Evolutionary conservation across 1,140 invertebrate species (phyloP), one percentile per base, ranked within the genome.

Genomic region (Tetranychus urticae): DNA sequence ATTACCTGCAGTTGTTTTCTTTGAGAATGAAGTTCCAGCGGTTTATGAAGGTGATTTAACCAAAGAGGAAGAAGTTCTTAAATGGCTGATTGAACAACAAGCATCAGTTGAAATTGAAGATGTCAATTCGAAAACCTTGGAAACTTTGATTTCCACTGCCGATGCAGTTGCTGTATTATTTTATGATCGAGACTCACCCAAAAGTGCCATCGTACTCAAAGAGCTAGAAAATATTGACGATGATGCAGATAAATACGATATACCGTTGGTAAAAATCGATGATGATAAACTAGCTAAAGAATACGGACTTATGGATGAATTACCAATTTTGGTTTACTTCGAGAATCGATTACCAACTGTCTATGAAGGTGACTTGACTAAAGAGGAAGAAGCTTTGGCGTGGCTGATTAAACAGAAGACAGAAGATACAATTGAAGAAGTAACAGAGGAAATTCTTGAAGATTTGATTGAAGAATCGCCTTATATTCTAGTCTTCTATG

Each of bases 41-140:
- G 62, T 68, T 34, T 70, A 70, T 56, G 60, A 67, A 57, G 69
- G 88, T 46, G 86, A 91, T 73, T 75, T 92, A 1, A 81, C 86
- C 71, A 88, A 90, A 69, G 88, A 92, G 74, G 85, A 92, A 65
- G 84, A 88, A 75, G 88, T 93, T 6, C 73, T 92, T 4, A 78
- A 84, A 66, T 92, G 88, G 89, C 74, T 93, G 2, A 78, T 92
- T 63, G 80, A 88, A 67, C 88, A 92, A 69, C 89, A 90, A 71
- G 84, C 82, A 68, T 82, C 84, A 1, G 87, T 88, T 46, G 91
- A 88, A 1, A 93, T 93, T 65, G 88, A 92, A 77, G 87, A 91
- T 76, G 87, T 92, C 31, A 91, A 87, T 1, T 87, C 91, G 71
- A 86, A 91, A 75, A 91, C 91, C 68, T 73, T 92, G 23, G 77